Base-by-base conservation (phyloP, 2,888 invertebrate species). In the Creontiades dilutus region DNA sequence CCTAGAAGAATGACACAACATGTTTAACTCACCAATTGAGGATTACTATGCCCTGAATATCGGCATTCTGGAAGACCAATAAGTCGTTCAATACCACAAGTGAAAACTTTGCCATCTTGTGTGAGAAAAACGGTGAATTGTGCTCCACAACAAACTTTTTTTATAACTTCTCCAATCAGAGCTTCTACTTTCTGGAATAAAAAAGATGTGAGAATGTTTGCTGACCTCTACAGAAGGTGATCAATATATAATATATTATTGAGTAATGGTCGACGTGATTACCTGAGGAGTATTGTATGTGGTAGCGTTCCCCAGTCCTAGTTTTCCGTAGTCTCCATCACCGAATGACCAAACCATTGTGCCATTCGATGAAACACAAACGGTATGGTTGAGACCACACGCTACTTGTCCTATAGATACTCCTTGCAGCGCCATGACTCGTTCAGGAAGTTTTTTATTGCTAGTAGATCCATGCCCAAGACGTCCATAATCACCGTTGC, bases 271-370 rank as follows among this genome's bases (percentile, higher is more conserved):
- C n/a, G n/a, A n/a, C n/a, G n/a, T n/a, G n/a, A n/a, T 91, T 89
- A 93, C 93, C 92, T 94, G 94, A 0, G 94, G 94, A 3, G 93
- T 93, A 12, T 93, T 93, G 91, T 94, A 94, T n/a, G 94, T 93
- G 3, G 93, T 93, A 3, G 93, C 93, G 91, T 93, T 93, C 16
- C 94, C 94, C 46, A 94, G 92, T 4, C 94, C 95, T 37, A 95
- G 93, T 93, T 95, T 95, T 14, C 95, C 95, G 92, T 95, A 95
- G 92, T 95, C 95, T 0, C 95, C 95, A 93, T 95, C 95, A 5
- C 96, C 96, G 93, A 95, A 96, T 0, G 95, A 94, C 95, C 95
- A 96, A 0, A 95, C 95, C 0, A 93, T 94, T 92, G 93, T 93
- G 0, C 95, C 95, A 92, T 95, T 95, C 2, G 93, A 92, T 0